Percentiles rank a stretch among this genome's conserved stretches.
Conservation (phyloP, 2,113 vertebrate genomes). For the Crotalus helleri region DNA sequence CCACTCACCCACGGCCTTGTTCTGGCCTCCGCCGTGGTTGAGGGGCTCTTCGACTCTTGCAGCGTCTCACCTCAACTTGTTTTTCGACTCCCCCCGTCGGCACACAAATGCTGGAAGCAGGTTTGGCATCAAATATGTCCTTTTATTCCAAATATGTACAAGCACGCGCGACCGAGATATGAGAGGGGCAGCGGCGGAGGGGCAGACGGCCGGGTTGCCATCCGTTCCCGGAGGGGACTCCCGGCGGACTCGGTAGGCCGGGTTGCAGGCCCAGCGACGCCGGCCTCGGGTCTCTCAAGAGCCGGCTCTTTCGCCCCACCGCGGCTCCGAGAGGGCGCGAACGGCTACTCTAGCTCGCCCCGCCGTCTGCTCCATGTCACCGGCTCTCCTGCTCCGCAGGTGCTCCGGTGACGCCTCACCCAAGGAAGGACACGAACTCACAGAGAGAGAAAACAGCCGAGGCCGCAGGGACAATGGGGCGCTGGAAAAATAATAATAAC, state of each 20-base stretch:
- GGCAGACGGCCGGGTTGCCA: neutral
- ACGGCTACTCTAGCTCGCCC: neutral
- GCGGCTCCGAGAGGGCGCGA: neutral
- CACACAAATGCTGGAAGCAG: neutral
- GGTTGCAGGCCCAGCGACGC: neutral
- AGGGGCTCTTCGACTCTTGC: neutral
- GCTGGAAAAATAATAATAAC: neutral
- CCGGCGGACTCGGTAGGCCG: neutral
- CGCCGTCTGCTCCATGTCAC: neutral
- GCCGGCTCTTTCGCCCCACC: too few species aligned
- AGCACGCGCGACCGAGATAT: constrained; percentile 23
- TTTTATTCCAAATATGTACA: constrained; percentile 77
- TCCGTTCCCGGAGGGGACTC: neutral
- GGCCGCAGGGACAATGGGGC: neutral
- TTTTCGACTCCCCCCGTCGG: neutral
- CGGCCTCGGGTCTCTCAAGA: neutral
- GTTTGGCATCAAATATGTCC: constrained; percentile 48
- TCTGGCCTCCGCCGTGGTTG: neutral
- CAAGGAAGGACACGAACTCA: neutral
- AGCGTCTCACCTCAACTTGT: constrained; percentile 17
- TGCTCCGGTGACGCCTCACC: neutral
- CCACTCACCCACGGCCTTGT: neutral
- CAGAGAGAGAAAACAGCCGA: neutral
- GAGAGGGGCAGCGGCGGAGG: neutral
- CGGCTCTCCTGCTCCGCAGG: neutral